Percentiles rank a stretch among this genome's conserved stretches.
phyloP scores from a whole-genome alignment of 2,797 vertebrate genomes.

The Typhlichthys subterraneus region DNA sequence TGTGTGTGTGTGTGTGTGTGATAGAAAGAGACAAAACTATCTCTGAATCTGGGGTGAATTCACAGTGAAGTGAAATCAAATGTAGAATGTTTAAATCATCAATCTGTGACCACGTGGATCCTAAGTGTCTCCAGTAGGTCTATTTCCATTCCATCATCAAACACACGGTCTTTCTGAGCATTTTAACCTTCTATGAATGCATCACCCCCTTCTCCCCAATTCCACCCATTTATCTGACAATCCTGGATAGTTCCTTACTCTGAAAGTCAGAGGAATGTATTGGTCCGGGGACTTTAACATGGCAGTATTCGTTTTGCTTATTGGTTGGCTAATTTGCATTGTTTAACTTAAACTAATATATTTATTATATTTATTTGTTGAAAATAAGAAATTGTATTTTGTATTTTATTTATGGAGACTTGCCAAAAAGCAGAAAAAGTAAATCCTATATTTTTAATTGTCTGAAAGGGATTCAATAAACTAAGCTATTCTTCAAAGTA shows the following conservation, averaged over 20 bases:
- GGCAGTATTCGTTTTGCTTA: conserved; percentile 80
- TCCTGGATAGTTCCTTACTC: conserved; percentile 39
- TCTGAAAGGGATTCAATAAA: conserved; percentile 61
- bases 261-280: conserved; percentile 28
- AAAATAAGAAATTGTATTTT: conserved; percentile 80
- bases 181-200: conserved; percentile 28
- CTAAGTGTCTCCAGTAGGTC: no score
- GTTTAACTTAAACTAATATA: conserved; percentile 81
- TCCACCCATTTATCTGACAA: conserved; percentile 59
- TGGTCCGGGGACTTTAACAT: conserved; percentile 77
- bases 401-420: conserved; percentile 83
- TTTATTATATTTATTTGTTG: conserved; percentile 87
- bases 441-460: conserved; percentile 74
- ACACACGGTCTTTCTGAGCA: conserved; percentile 16
- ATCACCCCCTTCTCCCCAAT: background rate
- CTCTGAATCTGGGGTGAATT: conserved; percentile 52
- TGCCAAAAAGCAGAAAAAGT: conserved; percentile 69
- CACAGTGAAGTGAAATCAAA: conserved; percentile 23
- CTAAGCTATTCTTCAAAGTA: conserved; percentile 72
- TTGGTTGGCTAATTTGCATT: conserved; percentile 70
- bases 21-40: conserved; percentile 18
- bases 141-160: background rate
- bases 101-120: conserved; percentile 7
- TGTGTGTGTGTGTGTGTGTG: conserved; percentile 15
- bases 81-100: conserved; percentile 43